These are phyloP conservation scores for Schizopygopsis malacanthus DNA, from an alignment of 2,797 vertebrate genomes.

Conservation along the genomic window DNA sequence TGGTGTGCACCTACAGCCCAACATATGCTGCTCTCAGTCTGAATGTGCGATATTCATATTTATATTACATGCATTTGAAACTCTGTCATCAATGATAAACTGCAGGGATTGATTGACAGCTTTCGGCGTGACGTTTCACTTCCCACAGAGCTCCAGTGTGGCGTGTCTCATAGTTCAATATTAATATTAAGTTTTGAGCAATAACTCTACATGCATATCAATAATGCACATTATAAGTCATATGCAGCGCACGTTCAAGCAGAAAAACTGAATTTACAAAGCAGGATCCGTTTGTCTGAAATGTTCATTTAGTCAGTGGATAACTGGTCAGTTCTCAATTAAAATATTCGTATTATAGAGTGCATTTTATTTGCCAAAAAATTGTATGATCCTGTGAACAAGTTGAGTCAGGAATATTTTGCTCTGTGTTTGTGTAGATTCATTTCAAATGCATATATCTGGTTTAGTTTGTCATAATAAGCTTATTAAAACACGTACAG, in stretches of 20 bases:
- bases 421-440: not conserved
- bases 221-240: conserved; percentile 7
- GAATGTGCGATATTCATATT: not conserved
- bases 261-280: no score
- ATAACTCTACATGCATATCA: not conserved
- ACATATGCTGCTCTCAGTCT: not conserved
- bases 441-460: not conserved
- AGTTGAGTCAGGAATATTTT: not conserved
- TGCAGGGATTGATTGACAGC: conserved; percentile 28
- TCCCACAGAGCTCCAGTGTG: conserved; percentile 3
- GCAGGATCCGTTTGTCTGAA: no score
- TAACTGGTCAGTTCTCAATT: not conserved
- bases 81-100: not conserved
- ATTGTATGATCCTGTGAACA: not conserved
- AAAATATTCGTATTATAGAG: not conserved
- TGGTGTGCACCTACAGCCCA: not conserved
- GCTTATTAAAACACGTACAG: not conserved
- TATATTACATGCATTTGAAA: not conserved
- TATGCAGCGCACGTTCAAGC: not conserved
- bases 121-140: not conserved
- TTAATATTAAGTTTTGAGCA: conserved; percentile 6
- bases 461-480: not conserved
- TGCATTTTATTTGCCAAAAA: not conserved
- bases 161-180: conserved; percentile 39
- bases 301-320: no score